Evolutionary conservation across 2,113 vertebrate species (phyloP).

Genomic region (Ochotona princeps): DNA sequence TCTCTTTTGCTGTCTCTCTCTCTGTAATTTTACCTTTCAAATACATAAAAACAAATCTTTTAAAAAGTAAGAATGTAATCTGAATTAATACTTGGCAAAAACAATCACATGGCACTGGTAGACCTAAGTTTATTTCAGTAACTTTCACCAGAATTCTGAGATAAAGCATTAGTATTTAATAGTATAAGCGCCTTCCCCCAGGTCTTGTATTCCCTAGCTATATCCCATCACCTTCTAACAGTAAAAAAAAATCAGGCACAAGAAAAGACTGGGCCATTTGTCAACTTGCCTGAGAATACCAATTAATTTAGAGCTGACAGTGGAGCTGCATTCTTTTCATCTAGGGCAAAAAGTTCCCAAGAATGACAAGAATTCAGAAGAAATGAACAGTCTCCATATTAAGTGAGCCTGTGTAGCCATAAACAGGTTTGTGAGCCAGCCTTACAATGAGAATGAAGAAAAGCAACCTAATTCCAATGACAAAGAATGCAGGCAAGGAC

Average conservation of each 20-base stretch:
- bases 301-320: background rate
- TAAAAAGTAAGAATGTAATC: background rate
- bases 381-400: background rate
- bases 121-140: conserved; percentile 29
- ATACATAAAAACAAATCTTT: too few species aligned
- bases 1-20: too few species aligned
- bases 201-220: background rate
- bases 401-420: background rate
- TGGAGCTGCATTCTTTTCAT: background rate
- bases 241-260: background rate
- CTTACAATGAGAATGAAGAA: background rate
- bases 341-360: background rate
- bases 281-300: background rate
- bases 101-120: background rate
- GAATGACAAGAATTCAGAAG: background rate
- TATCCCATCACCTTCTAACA: background rate
- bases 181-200: background rate
- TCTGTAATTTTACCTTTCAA: too few species aligned
- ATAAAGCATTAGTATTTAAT: background rate
- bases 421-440: background rate
- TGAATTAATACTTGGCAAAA: conserved; percentile 8
- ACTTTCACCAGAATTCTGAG: background rate
- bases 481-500: conserved; percentile 47
- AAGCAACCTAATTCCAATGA: background rate
- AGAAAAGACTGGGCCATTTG: background rate